Percentiles rank a stretch among this genome's conserved stretches.
Evolutionary conservation across 2,888 invertebrate genomes (phyloP).

Genomic region (Bellardia bayeri): DNA sequence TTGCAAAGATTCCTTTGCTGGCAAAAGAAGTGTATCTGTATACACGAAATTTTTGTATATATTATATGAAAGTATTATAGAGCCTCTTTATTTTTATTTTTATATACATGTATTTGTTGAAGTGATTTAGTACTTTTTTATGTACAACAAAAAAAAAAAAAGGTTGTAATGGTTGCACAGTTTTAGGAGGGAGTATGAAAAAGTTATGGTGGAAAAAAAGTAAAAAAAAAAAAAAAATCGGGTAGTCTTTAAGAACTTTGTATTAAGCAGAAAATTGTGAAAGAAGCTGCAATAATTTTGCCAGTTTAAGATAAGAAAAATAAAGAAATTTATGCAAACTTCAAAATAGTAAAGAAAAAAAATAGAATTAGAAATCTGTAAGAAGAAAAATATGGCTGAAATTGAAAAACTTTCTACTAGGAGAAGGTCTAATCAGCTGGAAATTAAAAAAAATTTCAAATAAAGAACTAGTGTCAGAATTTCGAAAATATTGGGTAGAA

Average conservation of each 20-base stretch:
- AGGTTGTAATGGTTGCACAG: neutral
- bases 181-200: neutral
- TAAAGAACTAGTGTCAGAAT: too few species aligned
- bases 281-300: too few species aligned
- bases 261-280: too few species aligned
- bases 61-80: neutral
- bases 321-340: too few species aligned
- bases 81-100: slow-evolving; percentile 27
- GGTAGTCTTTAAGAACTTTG: neutral
- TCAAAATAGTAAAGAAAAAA: too few species aligned
- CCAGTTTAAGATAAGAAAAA: too few species aligned
- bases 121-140: slow-evolving; percentile 40
- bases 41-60: slow-evolving; percentile 30
- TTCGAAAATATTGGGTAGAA: too few species aligned
- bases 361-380: too few species aligned
- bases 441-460: too few species aligned
- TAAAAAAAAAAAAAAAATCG: neutral
- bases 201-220: neutral
- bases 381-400: too few species aligned
- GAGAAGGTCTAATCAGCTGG: too few species aligned
- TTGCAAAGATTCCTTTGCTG: slow-evolving; percentile 1
- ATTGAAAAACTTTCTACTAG: too few species aligned
- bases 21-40: slow-evolving; percentile 24
- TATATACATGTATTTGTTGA: slow-evolving; percentile 10
- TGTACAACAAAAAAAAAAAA: slow-evolving; percentile 3